A percentile compares a stretch with the other conserved stretches of the same genome.
phyloP scores from a whole-genome alignment of 2,797 vertebrate species.

The Anolis apletophallus region DNA sequence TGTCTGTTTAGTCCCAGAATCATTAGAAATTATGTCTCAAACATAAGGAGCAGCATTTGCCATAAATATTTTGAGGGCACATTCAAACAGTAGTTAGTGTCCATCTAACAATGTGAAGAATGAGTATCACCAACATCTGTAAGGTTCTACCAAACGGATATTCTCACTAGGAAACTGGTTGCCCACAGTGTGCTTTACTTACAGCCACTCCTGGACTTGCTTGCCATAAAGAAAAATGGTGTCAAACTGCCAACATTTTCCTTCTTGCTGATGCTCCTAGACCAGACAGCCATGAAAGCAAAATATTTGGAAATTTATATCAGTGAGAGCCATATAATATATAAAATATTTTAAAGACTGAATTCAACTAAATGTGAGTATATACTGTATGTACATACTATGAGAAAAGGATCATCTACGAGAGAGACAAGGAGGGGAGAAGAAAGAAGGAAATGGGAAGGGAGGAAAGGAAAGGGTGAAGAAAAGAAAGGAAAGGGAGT shows the following conservation, averaged over 20 bases:
- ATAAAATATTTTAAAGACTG: no score
- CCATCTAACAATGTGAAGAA: neutral
- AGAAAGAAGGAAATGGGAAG: no score
- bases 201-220: neutral
- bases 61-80: neutral
- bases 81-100: neutral
- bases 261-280: no score
- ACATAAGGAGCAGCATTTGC: neutral
- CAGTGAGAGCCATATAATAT: no score
- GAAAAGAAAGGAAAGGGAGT: no score
- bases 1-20: conserved; percentile 23
- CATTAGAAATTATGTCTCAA: conserved; percentile 56
- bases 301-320: no score
- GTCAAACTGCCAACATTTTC: neutral
- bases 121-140: neutral
- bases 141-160: neutral
- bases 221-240: neutral
- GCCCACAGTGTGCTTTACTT: neutral
- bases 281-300: no score
- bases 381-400: no score
- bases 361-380: no score
- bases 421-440: no score
- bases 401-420: no score
- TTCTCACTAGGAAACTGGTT: neutral
- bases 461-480: no score